Conservation (phyloP, 1,140 invertebrate species). For the Nephila pilipes region DNA sequence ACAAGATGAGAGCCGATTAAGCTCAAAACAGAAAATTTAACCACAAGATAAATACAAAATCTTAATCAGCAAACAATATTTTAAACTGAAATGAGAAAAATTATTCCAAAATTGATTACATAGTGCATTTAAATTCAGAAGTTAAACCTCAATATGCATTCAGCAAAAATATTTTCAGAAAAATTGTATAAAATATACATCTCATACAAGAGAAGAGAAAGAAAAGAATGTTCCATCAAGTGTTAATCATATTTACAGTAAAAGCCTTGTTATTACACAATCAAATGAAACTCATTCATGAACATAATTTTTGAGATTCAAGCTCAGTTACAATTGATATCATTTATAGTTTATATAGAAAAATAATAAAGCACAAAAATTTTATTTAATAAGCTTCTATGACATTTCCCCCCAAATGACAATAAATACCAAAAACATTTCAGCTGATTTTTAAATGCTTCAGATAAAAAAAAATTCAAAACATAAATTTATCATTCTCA, state of each 20-base stretch:
- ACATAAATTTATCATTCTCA: too few species aligned
- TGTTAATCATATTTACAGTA: not conserved
- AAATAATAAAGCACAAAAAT: too few species aligned
- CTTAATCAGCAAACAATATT: not conserved
- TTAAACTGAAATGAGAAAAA: not conserved
- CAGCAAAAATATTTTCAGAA: not conserved
- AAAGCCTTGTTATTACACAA: not conserved
- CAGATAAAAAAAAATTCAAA: too few species aligned
- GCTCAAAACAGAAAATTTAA: not conserved
- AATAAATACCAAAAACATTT: too few species aligned
- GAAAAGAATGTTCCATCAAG: not conserved
- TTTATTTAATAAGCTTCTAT: too few species aligned
- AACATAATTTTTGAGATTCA: not conserved
- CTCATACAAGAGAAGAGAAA: not conserved
- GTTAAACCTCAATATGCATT: not conserved
- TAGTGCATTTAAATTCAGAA: not conserved
- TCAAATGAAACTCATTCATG: not conserved
- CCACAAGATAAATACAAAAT: too few species aligned
- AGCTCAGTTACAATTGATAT: too few species aligned
- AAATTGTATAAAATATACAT: slow-evolving; percentile 1
- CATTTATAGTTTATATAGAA: too few species aligned
- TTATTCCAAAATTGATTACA: not conserved
- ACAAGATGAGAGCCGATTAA: not conserved
- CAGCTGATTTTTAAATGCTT: too few species aligned
- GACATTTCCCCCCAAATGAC: too few species aligned